Evolutionary conservation across 2,888 invertebrate species (phyloP), one percentile per base, ranked within the genome.

Genomic region (Drosophila quasianomalipes): DNA sequence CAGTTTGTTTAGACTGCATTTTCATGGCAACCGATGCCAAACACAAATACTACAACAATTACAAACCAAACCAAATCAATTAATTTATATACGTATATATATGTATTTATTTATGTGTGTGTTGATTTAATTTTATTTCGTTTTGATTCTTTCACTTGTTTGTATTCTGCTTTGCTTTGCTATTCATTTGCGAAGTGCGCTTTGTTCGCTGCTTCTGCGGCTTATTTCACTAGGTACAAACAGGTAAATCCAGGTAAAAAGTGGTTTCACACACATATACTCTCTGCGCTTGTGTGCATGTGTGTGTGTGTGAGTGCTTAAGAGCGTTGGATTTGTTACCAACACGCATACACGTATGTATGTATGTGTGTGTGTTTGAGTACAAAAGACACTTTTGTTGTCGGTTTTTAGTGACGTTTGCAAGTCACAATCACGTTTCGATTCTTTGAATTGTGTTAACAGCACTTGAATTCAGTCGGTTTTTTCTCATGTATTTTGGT

Each of bases 181-280:
- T 63, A 60, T 76, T 66, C 63, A 52, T 69, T 64, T 67, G 55
- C 54, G 57, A 51, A 62, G 60, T 75, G 19, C 68, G 78, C 75
- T 81, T 80, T 81, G 81, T 76, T 71, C 63, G 59, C 69, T 58
- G 54, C 55, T 81, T 76, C 47, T 75, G 70, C 57, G 70, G 78
- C 70, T 79, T 74, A 68, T 82, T 78, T 76, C 79, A 74, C 66
- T 82, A 72, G 71, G 67, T 64, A 70, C 72, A 92, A 92, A 91
- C 91, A 91, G 92, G 92, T 92, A 92, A 91, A 75, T 88, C 91
- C 91, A 92, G 91, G 91, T 92, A 91, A 92, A 92, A 91, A 92
- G 91, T 91, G 85, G 92, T 89, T 90, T 82, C 78, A 81, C 79
- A 68, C 78, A 79, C 79, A n/a, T 30, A 60, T 70, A 74, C 76